phyloP scores from a whole-genome alignment of 2,797 vertebrate species.

The Sarcophilus harrisii region DNA sequence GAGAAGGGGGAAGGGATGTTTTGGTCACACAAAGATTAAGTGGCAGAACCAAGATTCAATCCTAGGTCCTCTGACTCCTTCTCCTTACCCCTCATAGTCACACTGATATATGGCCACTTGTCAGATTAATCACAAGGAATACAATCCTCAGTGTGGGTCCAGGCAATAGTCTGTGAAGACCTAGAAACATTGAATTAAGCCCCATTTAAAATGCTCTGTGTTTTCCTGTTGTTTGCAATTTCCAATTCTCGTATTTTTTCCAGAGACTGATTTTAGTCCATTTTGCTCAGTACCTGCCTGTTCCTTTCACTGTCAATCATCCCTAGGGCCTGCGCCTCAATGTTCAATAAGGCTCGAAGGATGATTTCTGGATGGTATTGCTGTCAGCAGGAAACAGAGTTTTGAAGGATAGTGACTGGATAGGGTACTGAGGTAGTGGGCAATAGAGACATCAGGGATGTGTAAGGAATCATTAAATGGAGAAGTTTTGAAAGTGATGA shows the following conservation, averaged over 20 bases:
- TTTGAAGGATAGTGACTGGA: not conserved
- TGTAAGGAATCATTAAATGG: not conserved
- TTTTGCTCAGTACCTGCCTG: conserved; percentile 87
- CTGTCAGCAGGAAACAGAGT: not conserved
- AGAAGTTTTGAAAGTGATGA: not conserved
- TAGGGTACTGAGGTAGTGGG: not conserved
- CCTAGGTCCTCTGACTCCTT: too few species aligned
- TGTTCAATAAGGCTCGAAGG: conserved; percentile 86
- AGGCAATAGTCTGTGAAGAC: conserved; percentile 63
- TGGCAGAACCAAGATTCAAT: accelerated
- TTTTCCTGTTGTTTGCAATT: not conserved
- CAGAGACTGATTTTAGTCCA: conserved; percentile 86
- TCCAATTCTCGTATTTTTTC: conserved; percentile 73
- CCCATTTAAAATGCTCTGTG: conserved; percentile 78
- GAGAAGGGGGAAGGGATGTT: conserved; percentile 28
- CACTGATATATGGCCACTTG: accelerated
- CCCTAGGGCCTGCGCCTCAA: conserved; percentile 86
- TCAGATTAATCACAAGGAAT: conserved; percentile 63
- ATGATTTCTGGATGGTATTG: conserved; percentile 62
- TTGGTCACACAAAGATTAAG: not conserved
- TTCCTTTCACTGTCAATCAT: not conserved
- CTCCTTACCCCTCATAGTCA: accelerated
- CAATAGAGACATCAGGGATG: not conserved
- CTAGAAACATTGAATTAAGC: conserved; percentile 78
- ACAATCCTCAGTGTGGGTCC: conserved; percentile 26